These are phyloP conservation scores for Stenichneumon culpator DNA, from an alignment of 2,888 invertebrate genomes.

Conservation along the genomic window DNA sequence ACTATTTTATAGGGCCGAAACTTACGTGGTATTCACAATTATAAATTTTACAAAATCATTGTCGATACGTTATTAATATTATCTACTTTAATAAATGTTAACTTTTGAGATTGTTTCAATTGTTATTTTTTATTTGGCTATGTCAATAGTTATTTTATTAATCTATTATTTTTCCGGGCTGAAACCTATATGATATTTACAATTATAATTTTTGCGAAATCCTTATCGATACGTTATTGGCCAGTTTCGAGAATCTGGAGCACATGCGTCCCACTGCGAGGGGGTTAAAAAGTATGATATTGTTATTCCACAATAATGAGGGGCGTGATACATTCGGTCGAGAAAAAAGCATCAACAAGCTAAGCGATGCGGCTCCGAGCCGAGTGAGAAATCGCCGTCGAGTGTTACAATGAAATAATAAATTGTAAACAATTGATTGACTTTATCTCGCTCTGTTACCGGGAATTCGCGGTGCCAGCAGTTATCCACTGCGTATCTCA, in stretches of 20 bases:
- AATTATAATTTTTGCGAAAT: background rate
- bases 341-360: slow-evolving; percentile 15
- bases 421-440: slow-evolving; percentile 60
- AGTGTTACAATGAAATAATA: slow-evolving; percentile 46
- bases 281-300: slow-evolving; percentile 6
- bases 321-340: background rate
- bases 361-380: background rate
- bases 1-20: no score
- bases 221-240: background rate
- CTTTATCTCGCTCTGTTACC: slow-evolving; percentile 52
- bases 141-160: background rate
- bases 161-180: background rate
- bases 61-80: background rate
- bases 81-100: background rate
- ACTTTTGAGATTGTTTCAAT: background rate
- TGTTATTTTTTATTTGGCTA: background rate
- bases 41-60: background rate
- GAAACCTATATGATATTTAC: background rate
- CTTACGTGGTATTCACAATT: no score
- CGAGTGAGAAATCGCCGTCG: slow-evolving; percentile 1
- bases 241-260: background rate
- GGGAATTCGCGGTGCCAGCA: slow-evolving; percentile 34
- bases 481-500: slow-evolving; percentile 6
- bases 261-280: background rate
- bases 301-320: slow-evolving; percentile 15